Conservation (phyloP, 2,113 vertebrate species). For the Hippocampus zosterae region DNA sequence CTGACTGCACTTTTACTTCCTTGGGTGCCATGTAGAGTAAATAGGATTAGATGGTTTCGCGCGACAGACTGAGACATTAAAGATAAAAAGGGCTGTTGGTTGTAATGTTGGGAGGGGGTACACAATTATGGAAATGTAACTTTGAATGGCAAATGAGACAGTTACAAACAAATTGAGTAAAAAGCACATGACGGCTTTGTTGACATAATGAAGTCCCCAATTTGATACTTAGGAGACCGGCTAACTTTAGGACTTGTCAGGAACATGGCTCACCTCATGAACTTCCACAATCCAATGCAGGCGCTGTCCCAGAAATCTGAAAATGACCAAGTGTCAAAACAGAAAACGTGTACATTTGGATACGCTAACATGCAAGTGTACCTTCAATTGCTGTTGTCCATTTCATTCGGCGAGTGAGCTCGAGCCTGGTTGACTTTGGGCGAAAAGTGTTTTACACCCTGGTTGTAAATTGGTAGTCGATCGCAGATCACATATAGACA, state of each 20-base stretch:
- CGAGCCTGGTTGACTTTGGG: background rate
- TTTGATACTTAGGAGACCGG: background rate
- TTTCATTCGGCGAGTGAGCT: background rate
- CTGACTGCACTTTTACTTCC: conserved; percentile 46
- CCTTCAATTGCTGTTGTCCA: background rate
- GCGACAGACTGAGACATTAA: conserved; percentile 33
- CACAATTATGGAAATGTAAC: conserved; percentile 13
- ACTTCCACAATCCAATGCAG: background rate
- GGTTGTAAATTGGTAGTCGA: background rate
- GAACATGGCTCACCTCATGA: background rate
- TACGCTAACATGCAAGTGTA: background rate
- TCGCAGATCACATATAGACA: background rate
- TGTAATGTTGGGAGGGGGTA: conserved; percentile 1
- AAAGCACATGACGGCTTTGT: background rate
- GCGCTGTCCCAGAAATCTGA: background rate
- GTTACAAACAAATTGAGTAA: background rate
- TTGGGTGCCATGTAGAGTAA: conserved; percentile 44
- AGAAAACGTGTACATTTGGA: background rate
- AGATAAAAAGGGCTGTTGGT: conserved; percentile 8
- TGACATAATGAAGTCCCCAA: background rate
- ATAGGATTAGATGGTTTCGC: conserved; percentile 47
- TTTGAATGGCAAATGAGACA: background rate
- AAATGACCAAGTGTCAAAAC: background rate
- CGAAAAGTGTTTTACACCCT: background rate
- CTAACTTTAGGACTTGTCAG: background rate